A percentile compares a stretch with the other conserved stretches of the same genome.
phyloP scores from a whole-genome alignment of 2,113 vertebrate genomes.

The Jacana jacana region DNA sequence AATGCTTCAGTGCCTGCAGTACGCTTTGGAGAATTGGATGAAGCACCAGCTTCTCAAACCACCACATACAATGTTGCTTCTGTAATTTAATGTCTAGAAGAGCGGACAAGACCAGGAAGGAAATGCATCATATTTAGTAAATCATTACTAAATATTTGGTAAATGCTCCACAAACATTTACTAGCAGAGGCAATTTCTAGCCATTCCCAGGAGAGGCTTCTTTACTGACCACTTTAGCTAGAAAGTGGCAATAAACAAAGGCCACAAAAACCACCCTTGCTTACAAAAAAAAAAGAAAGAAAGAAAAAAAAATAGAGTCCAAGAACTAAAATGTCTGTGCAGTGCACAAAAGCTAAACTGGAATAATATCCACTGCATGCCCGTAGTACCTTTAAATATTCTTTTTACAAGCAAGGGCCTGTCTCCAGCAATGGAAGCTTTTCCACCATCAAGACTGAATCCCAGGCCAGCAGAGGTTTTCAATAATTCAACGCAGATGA shows the following conservation, averaged over 20 bases:
- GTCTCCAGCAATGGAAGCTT: slow-evolving; percentile 81
- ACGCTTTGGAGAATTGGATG: background rate
- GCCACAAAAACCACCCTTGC: background rate
- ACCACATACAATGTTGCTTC: accelerated
- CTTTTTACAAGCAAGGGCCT: slow-evolving; percentile 86
- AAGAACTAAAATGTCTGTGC: background rate
- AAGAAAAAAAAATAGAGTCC: background rate
- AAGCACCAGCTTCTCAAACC: background rate
- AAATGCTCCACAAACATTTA: background rate
- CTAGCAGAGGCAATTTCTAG: background rate
- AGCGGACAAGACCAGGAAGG: background rate
- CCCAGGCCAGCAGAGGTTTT: slow-evolving; percentile 91
- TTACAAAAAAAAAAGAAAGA: background rate
- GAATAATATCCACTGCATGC: background rate
- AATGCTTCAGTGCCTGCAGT: too few species aligned
- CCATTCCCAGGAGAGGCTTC: background rate
- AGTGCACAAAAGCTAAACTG: background rate
- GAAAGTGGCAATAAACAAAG: background rate
- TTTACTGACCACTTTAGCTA: background rate
- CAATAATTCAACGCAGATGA: slow-evolving; percentile 82
- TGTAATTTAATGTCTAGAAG: background rate
- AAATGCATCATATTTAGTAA: background rate
- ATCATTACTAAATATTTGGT: too few species aligned
- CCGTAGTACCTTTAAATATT: slow-evolving; percentile 86
- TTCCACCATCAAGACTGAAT: slow-evolving; percentile 89